Conservation (phyloP, 2,113 vertebrate genomes). For the Gasterosteus nipponicus region DNA sequence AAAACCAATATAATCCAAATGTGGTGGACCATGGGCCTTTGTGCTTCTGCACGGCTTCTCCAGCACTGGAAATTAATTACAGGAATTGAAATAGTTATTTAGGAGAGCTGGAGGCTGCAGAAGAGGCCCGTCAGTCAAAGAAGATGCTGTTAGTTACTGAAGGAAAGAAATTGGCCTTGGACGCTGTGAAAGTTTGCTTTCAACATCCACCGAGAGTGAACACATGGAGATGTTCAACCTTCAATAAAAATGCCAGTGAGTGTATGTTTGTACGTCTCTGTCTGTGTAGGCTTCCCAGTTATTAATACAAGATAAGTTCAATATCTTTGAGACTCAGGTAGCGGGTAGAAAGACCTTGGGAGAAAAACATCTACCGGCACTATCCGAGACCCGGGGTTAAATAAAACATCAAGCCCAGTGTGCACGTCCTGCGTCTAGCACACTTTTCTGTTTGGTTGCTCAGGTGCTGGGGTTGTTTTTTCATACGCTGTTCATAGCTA, state of each 20-base stretch:
- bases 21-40: conserved; percentile 16
- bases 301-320: conserved; percentile 44
- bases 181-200: conserved; percentile 48
- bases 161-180: conserved; percentile 59
- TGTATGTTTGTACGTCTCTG: not conserved
- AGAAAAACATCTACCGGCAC: conserved; percentile 16
- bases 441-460: not conserved
- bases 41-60: conserved; percentile 29
- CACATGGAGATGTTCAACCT: conserved; percentile 17
- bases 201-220: conserved; percentile 33
- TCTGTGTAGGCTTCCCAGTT: conserved; percentile 15
- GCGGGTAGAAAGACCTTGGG: conserved; percentile 20
- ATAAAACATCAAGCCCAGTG: conserved; percentile 6
- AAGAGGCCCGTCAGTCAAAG: conserved; percentile 32
- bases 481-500: not conserved
- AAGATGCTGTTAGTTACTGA: conserved; percentile 46
- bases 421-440: not conserved
- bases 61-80: conserved; percentile 63
- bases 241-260: conserved; percentile 3
- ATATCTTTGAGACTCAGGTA: conserved; percentile 35
- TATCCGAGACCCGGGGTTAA: not conserved
- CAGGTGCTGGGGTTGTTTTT: not conserved
- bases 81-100: conserved; percentile 65
- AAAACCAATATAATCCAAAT: conserved; percentile 57
- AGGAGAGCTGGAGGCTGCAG: conserved; percentile 45